A percentile compares a stretch with the other conserved stretches of the same genome.
Evolutionary conservation across 2,797 vertebrate genomes (phyloP).

Genomic region (Nothura maculosa): DNA sequence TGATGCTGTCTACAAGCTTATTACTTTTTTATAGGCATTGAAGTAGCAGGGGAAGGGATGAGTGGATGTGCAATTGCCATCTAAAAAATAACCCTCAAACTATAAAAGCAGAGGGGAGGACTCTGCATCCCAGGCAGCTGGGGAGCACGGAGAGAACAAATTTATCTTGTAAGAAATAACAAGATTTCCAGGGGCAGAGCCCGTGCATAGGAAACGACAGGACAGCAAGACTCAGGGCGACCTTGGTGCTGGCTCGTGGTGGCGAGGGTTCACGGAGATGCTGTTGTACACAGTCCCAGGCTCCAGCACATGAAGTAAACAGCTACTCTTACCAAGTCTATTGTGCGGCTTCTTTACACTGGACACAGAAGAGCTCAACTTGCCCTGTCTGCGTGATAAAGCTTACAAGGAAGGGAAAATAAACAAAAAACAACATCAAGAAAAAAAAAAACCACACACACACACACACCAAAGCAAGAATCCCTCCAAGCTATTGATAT

Average conservation of each 20-base stretch:
- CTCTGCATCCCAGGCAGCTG: neutral
- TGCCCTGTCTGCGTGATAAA: neutral
- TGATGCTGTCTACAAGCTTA: neutral
- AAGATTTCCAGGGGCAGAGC: neutral
- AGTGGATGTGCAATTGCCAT: neutral
- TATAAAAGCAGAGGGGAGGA: neutral
- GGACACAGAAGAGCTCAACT: neutral
- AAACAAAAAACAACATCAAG: too few relatives aligned
- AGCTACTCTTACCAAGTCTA: neutral
- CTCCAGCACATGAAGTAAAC: neutral
- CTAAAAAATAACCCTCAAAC: neutral
- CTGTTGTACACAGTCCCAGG: neutral
- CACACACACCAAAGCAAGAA: neutral
- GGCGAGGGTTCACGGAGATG: neutral
- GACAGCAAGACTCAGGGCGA: neutral
- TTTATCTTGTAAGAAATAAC: neutral
- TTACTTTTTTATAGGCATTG: neutral
- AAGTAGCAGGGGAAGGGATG: neutral
- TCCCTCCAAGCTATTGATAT: neutral
- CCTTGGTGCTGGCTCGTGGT: neutral
- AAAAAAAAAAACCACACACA: neutral
- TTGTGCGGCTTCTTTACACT: rapidly evolving
- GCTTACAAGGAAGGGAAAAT: neutral
- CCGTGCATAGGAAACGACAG: neutral
- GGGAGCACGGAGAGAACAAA: neutral